Base-by-base conservation (phyloP, 1,140 invertebrate species). In the Chironomus tepperi region DNA sequence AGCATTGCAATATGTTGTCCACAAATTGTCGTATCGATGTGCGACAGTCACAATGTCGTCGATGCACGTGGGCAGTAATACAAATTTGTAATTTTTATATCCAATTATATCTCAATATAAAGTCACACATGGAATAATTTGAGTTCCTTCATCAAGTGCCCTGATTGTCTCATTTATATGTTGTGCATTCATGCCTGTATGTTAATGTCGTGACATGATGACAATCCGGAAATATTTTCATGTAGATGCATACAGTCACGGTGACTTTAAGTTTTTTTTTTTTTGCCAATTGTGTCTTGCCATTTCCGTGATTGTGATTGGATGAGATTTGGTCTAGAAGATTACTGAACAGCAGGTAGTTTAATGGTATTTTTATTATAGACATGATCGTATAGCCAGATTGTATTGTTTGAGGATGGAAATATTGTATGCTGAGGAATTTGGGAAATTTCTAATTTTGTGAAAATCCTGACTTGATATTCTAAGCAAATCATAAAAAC, bases 141-240 rank as follows among this genome's bases (percentile, higher is more conserved):
- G 47, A 57, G n/a, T 57, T 12, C 47, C 47, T 57, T n/a, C 47
- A 57, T n/a, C 12, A 57, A n/a, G 5, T 57, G 12, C 47, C n/a
- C n/a, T 57, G 47, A 57, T 57, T 15, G 12, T 47, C 12, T 15
- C 47, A 57, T 57, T 57, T 57, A 57, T n/a, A 12, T 57, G 47
- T 57, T 57, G n/a, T 57, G 47, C 47, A n/a, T 57, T 57, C 24
- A 34, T 57, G 47, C n/a, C n/a, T n/a, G n/a, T n/a, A 57, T 57
- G 47, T 57, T 57, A 15, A 57, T 57, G 47, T 57, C 47, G 47
- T 57, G 47, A 57, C 47, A 15, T 57, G 47, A 57, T 57, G 47
- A 15, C 47, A 57, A 57, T 57, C 47, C 47, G 47, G 47, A 57
- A 57, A 57, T 12, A 47, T 57, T 57, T 57, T 57, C 15, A 12